Percentiles rank a stretch among this genome's conserved stretches.
Conservation (phyloP, 2,797 vertebrate genomes). For the Pterois miles region DNA sequence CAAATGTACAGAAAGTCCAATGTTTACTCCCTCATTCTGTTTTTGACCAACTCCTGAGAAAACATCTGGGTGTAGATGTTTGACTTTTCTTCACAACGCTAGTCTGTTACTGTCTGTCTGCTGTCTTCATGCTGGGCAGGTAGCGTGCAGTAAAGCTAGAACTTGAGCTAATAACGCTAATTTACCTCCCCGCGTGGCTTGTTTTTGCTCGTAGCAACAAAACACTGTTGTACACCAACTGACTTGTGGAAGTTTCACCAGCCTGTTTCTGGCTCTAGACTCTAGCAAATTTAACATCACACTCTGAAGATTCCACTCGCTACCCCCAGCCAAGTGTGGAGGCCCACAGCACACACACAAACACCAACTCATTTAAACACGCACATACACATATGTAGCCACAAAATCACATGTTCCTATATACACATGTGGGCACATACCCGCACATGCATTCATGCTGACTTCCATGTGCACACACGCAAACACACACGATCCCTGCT, state of each 20-base stretch:
- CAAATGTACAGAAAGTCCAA: background rate
- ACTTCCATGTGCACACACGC: conserved; percentile 44
- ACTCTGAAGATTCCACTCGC: conserved; percentile 64
- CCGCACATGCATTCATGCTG: conserved; percentile 37
- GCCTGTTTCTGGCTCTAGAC: conserved; percentile 50
- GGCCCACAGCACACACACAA: conserved; percentile 8
- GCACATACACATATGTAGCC: background rate
- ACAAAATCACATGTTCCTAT: conserved; percentile 28
- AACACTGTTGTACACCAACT: conserved; percentile 30
- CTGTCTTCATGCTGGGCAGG: background rate
- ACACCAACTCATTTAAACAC: conserved; percentile 8
- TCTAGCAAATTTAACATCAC: conserved; percentile 70
- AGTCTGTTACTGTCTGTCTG: background rate
- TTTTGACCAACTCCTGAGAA: background rate
- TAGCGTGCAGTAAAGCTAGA: background rate
- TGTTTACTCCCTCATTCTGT: background rate
- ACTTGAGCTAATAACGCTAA: background rate
- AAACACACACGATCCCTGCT: conserved; percentile 57
- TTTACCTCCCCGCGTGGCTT: conserved; percentile 1
- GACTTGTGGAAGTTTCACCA: conserved; percentile 39
- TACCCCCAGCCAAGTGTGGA: conserved; percentile 62
- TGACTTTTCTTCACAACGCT: background rate
- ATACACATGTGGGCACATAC: conserved; percentile 23
- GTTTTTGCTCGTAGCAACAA: conserved; percentile 24
- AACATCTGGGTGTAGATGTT: background rate